Base-by-base conservation (phyloP, 2,888 invertebrate genomes). In the Drosophila differens region DNA sequence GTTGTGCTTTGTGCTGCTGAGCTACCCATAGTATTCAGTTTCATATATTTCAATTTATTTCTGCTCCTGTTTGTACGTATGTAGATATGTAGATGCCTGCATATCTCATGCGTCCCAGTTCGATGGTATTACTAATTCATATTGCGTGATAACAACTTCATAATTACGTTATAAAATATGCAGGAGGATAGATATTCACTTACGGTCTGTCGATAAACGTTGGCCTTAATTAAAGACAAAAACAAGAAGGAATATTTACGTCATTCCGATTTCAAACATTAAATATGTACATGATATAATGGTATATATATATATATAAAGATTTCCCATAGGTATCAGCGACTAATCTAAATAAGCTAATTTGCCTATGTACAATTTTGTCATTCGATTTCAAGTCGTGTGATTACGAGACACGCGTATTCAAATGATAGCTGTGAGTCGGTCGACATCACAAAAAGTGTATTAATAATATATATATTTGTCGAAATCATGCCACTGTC, bases 361-460 rank as follows among this genome's bases (percentile, higher is more conserved):
- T 28, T 28, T 28, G 16, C 16, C 4, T 49, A 22, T 22, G 5
- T 16, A 28, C 49, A 16, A 49, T 28, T 16, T 60, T 59, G 58
- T 71, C 74, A 74, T 81, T 79, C 79, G 76, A 83, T 81, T 79
- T 71, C 10, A 54, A 64, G 74, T 59, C 62, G 68, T 41, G 52
- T 51, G 60, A 79, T 79, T 76, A 70, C 14, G 37, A 66, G 66
- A 70, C 75, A 57, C 35, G 25, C 25, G 47, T 9, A 28, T 55
- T 74, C 19, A 57, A 57, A 44, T 71, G 57, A 77, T 60, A 66
- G 16, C n/a, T 30, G 57, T 25, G 35, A 47, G 14, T 47, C 44
- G 25, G 44, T 22, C 41, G 28, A 25, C 30, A 32, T 44, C 30
- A 30, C 33, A 54, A 22, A 25, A 32, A 22, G 33, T 49, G 16